A percentile compares a stretch with the other conserved stretches of the same genome.
Conservation (phyloP, 2,797 vertebrate species). For the Hylomyscus alleni region DNA sequence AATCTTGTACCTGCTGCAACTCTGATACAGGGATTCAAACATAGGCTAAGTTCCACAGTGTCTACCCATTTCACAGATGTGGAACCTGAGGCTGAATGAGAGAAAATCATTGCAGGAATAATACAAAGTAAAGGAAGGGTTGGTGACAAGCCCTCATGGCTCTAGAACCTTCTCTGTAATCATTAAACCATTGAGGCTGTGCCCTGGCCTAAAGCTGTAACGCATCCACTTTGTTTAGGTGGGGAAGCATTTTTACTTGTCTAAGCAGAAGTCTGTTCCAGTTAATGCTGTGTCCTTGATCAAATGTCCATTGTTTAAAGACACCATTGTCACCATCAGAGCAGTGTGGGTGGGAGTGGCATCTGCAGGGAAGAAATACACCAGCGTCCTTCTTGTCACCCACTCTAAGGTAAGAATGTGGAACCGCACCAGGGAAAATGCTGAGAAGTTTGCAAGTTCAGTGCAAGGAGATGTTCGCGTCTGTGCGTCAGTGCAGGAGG, state of each 20-base stretch:
- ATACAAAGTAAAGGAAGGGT: neutral
- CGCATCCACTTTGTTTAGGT: neutral
- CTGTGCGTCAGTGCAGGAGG: slow-evolving; percentile 92
- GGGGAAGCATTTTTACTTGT: slow-evolving; percentile 2
- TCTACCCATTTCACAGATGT: neutral
- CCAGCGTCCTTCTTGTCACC: neutral
- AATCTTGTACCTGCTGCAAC: neutral
- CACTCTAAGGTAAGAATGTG: slow-evolving; percentile 94
- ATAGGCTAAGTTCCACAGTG: neutral
- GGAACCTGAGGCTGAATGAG: neutral
- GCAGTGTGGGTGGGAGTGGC: neutral
- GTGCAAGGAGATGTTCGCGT: slow-evolving; percentile 89
- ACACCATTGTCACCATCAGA: neutral
- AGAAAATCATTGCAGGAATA: neutral
- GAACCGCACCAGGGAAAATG: slow-evolving; percentile 90
- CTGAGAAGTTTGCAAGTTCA: slow-evolving; percentile 88
- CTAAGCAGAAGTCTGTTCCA: neutral
- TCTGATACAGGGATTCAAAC: neutral
- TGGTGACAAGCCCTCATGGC: neutral
- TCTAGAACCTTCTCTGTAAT: slow-evolving; percentile 7
- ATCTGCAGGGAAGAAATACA: neutral
- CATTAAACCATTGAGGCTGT: neutral
- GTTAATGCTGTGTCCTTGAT: neutral
- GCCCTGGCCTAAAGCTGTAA: neutral
- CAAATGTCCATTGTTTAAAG: neutral